phyloP scores from a whole-genome alignment of 1,140 invertebrate genomes.

The Acromyrmex charruanus region DNA sequence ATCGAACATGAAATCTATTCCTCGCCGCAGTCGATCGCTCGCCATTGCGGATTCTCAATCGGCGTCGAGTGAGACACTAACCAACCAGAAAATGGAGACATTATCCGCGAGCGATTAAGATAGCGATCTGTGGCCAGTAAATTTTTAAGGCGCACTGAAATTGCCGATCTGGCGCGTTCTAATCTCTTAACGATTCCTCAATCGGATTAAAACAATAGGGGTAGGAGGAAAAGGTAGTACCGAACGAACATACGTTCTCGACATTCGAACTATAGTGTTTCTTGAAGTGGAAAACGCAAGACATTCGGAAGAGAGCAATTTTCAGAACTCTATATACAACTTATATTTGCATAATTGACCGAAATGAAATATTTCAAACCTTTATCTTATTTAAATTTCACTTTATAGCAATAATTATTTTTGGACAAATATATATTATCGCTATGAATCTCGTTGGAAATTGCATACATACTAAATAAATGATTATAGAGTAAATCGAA shows the following conservation, averaged over 20 bases:
- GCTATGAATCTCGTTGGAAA: neutral
- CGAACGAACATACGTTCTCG: neutral
- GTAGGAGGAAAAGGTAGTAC: neutral
- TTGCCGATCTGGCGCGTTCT: constrained; percentile 27
- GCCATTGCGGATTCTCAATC: constrained; percentile 33
- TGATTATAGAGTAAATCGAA: constrained; percentile 32
- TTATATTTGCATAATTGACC: neutral
- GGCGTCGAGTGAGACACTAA: constrained; percentile 63
- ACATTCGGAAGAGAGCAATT: neutral
- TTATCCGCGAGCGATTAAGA: constrained; percentile 59
- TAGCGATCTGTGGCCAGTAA: constrained; percentile 31
- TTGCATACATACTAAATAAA: constrained; percentile 42
- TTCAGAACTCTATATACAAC: neutral
- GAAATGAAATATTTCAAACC: constrained; percentile 4
- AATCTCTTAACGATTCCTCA: constrained; percentile 41
- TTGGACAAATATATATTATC: neutral
- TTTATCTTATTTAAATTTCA: neutral
- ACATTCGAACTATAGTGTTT: neutral
- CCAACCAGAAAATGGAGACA: constrained; percentile 67
- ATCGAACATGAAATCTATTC: constrained; percentile 63
- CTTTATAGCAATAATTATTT: neutral
- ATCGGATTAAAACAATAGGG: constrained; percentile 15
- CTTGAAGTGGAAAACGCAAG: constrained; percentile 16
- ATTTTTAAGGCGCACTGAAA: constrained; percentile 51
- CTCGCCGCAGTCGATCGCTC: constrained; percentile 11